Percentiles rank a stretch among this genome's conserved stretches.
Conservation (phyloP, 2,113 vertebrate species). For the Eubucco bourcierii region DNA sequence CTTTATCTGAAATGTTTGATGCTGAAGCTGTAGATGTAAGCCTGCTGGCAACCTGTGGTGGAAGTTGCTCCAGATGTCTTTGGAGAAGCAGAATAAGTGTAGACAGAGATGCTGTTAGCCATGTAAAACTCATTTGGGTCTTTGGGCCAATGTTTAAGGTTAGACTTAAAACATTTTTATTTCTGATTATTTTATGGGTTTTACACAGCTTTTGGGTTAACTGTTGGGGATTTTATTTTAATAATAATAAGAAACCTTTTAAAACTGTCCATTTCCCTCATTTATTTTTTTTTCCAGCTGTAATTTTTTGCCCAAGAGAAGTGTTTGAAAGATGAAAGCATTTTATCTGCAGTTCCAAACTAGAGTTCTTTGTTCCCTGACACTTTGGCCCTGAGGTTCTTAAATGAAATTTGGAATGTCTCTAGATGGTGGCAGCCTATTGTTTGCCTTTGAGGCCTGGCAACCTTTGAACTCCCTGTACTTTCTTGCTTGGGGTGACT, state of each 20-base stretch:
- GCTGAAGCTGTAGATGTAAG: conserved; percentile 13
- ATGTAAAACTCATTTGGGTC: neutral
- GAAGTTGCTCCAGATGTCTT: neutral
- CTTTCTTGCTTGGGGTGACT: neutral
- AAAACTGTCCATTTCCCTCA: neutral
- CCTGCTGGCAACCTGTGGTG: neutral
- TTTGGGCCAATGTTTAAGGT: neutral
- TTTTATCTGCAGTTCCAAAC: neutral
- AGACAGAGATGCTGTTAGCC: neutral
- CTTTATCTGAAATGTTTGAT: conserved; percentile 18
- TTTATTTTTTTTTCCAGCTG: neutral
- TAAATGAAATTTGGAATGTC: neutral
- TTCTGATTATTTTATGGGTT: neutral
- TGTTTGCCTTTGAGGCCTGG: conserved; percentile 4
- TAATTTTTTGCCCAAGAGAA: neutral
- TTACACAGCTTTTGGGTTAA: neutral
- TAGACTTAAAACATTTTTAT: neutral
- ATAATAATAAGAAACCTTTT: neutral
- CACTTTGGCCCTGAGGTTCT: neutral
- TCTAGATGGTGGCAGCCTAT: neutral
- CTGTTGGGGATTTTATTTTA: neutral
- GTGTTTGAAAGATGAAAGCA: neutral
- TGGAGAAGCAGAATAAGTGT: neutral
- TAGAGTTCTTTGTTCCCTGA: neutral
- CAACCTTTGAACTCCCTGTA: neutral